Base-by-base conservation (phyloP, 2,888 invertebrate species). In the Salticus scenicus region DNA sequence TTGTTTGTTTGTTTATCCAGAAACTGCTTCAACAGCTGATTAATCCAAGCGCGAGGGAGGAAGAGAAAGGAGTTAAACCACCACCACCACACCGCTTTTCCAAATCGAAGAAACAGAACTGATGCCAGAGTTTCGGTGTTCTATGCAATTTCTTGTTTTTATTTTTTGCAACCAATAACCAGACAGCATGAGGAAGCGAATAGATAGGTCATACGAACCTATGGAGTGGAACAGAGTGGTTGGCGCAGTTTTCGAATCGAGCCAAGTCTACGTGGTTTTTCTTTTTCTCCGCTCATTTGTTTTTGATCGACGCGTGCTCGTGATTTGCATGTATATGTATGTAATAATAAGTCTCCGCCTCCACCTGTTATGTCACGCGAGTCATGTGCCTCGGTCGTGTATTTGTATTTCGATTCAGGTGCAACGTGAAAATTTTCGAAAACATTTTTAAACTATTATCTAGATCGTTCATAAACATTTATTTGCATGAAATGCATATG, bases 201-300 rank as follows among this genome's bases (percentile, higher is more conserved):
- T 67, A 83, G 83, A 63, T 83, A 83, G 83, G 83, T 83, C 83
- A 83, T 66, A 83, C 72, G 76, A 71, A 77, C 72, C 83, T 77
- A 72, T 77, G 72, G 72, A 71, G 77, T 83, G 77, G 83, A 83
- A 77, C 76, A 76, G n/a, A n/a, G 75, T 70, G 47, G 37, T 69
- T 69, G 57, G 41, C 69, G 64, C 41, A 51, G 72, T 51, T 71
- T 71, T 79, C 78, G 72, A 47, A 71, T 70, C 37, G 66, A 51
- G 14, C 27, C 31, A 64, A 63, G 73, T 74, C 75, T 24, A 57
- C 33, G 20, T 24, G 63, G 12, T 63, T 63, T 63, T 63, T 63
- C 12, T 27, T 63, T 63, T 63, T 63, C 24, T 27, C 10, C 10
- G 4, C 10, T 37, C 10, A 7, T 37, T 37, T 37, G 81, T 75